Evolutionary conservation across 2,113 vertebrate genomes (phyloP), one percentile per base, ranked within the genome.

Genomic region (Peromyscus polionotus): DNA sequence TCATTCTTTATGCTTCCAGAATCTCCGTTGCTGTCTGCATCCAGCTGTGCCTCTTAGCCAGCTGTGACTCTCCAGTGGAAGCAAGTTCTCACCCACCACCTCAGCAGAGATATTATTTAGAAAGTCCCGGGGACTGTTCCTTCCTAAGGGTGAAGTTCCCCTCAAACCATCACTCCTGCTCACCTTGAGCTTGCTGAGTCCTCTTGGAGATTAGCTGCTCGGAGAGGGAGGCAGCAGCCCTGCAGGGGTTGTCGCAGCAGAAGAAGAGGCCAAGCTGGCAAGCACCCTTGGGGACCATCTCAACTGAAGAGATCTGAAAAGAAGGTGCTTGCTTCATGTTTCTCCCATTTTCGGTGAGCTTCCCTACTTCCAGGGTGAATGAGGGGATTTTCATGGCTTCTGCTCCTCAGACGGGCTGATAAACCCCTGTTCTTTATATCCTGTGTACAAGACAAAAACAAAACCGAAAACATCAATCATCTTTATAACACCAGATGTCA

Each of bases 1-100:
- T 95, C 48, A 51, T 73, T 91, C 75, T 75, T 86, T 73, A 14
- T 84, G 77, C 63, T 95, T 91, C 77, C 22, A 91, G 87, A 95
- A 86, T 77, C 42, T 95, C 26, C 1, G 4, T 92, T 97, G 51
- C 67, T 51, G n/a, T 91, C 51, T 96, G 61, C 31, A 59, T 95
- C 85, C 91, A 95, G 80, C 33, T 51, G 20, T n/a, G 79, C 22
- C 79, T 36, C 80, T 57, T 36, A 59, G 54, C 85, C 88, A 93
- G 88, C 31, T 68, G 24, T 63, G 79, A 61, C 20, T 42, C 57
- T 90, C 88, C 42, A 93, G 80, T 42, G 73, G 93, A 90, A 84
- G 17, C 31, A 67, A 88, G 26, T 83, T 75, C 79, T 91, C 91
- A n/a, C 4, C 36, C 7, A 73, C 39, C 14, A 68, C 6, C 36